Conservation (phyloP, 2,797 vertebrate genomes). For the Chelonia mydas region DNA sequence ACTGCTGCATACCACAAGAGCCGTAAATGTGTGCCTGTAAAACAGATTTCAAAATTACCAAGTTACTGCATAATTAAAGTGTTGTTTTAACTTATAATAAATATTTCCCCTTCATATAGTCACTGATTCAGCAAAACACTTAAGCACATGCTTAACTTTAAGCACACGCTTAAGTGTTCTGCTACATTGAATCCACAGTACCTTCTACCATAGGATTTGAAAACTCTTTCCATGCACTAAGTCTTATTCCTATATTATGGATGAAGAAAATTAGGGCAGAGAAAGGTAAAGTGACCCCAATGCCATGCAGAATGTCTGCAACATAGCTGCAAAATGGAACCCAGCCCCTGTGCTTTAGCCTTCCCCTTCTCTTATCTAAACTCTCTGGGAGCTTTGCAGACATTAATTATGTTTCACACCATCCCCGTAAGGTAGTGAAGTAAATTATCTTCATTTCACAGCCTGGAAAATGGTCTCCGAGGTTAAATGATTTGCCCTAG, state of each 20-base stretch:
- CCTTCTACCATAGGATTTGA: not conserved
- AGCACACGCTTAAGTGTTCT: not conserved
- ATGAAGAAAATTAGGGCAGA: slow-evolving; percentile 7
- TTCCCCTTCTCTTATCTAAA: not conserved
- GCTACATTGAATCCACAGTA: not conserved
- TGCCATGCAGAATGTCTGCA: not conserved
- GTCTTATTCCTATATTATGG: not conserved
- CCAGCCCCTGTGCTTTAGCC: not conserved
- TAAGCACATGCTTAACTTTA: not conserved
- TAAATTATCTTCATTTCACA: not conserved
- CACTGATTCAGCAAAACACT: not conserved
- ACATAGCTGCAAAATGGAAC: not conserved
- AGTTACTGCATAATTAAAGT: not conserved
- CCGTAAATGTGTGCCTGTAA: not conserved
- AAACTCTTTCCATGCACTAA: not conserved
- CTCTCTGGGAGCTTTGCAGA: not conserved
- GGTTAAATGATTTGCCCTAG: not conserved
- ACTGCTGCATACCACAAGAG: not conserved
- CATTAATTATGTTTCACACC: not conserved
- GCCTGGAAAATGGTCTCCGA: not conserved
- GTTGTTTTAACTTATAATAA: not conserved
- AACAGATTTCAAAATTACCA: slow-evolving; percentile 42
- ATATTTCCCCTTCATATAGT: not conserved
- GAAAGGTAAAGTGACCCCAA: not conserved
- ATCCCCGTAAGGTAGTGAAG: not conserved